A percentile compares a stretch with the other conserved stretches of the same genome.
Evolutionary conservation across 2,113 vertebrate genomes (phyloP).

Genomic region (Phalacrocorax carbo): DNA sequence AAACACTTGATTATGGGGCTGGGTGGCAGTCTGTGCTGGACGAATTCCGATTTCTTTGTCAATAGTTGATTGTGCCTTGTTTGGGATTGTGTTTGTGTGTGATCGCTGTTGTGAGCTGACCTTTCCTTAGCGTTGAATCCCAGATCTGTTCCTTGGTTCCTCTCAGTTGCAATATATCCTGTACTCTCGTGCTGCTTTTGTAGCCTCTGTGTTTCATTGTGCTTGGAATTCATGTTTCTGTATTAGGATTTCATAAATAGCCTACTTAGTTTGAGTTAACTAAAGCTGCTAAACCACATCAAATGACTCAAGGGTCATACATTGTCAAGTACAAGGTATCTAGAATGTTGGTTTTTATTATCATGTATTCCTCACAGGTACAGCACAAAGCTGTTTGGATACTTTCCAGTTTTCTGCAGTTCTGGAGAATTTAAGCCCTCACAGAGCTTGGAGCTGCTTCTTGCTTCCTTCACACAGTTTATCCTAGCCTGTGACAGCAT

Average conservation of each 20-base stretch:
- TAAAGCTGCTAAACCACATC: not conserved
- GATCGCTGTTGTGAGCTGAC: not conserved
- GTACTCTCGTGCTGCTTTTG: not conserved
- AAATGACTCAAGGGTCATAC: not conserved
- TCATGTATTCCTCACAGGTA: not conserved
- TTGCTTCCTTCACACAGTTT: not conserved
- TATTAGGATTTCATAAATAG: not conserved
- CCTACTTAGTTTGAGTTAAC: not conserved
- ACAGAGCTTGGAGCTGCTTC: not conserved
- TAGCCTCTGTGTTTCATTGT: not conserved
- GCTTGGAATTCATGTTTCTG: not conserved
- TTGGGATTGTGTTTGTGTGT: not conserved
- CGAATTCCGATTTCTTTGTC: not conserved
- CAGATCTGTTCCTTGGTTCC: not conserved
- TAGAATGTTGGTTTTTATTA: not conserved
- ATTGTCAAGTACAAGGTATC: not conserved
- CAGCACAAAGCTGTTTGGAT: not conserved
- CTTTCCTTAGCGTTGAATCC: not conserved
- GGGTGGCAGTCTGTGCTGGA: not conserved
- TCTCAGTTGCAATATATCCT: not conserved
- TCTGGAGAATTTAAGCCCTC: not conserved
- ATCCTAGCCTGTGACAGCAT: not conserved
- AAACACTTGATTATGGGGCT: not conserved
- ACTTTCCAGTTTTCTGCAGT: not conserved
- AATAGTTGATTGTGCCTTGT: not conserved